Base-by-base conservation (phyloP, 1,140 invertebrate species). In the Pomacea maculata region DNA sequence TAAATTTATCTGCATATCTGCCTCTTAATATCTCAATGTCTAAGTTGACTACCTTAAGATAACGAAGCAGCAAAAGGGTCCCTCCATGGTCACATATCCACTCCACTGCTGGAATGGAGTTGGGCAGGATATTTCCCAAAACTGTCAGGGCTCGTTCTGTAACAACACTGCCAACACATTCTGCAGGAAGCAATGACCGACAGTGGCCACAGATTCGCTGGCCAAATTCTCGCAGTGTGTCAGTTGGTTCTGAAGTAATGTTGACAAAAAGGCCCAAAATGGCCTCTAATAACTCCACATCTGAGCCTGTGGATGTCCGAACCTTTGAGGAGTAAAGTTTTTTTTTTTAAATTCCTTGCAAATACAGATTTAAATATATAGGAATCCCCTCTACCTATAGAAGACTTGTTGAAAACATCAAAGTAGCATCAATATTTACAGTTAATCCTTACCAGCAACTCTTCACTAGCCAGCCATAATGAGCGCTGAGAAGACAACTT, bases 71-170 rank as follows among this genome's bases (percentile, higher is more conserved):
- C 11, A 84, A 21, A 52, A 82, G 72, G 10, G 80, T 76, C 17
- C 83, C 85, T 11, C 77, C 80, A 55, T 84, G 77, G 7, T 83
- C 80, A 83, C 85, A 84, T 17, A 85, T 64, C 81, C 82, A 85
- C 57, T 85, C 83, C 4, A 86, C 84, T 21, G 86, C 83, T 34
- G 82, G 80, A 19, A 83, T 80, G 17, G 81, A 84, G 61, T 86
- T 80, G n/a, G 86, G 86, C 25, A 87, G 64, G 64, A 88, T 82
- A 52, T 87, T 86, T 52, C 87, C 83, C 21, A 86, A 64, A 15
- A 88, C 73, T n/a, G 77, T 83, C 29, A 88, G 74, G 55, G 80
- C 68, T 25, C 86, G 55, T 14, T 72, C 52, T 21, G 74, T 71
- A 76, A 72, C 67, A 55, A 65, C 9, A 29, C 70, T 55, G 3